Evolutionary conservation across 2,113 vertebrate genomes (phyloP), one percentile per base, ranked within the genome.

Genomic region (Hemibagrus wyckioides): DNA sequence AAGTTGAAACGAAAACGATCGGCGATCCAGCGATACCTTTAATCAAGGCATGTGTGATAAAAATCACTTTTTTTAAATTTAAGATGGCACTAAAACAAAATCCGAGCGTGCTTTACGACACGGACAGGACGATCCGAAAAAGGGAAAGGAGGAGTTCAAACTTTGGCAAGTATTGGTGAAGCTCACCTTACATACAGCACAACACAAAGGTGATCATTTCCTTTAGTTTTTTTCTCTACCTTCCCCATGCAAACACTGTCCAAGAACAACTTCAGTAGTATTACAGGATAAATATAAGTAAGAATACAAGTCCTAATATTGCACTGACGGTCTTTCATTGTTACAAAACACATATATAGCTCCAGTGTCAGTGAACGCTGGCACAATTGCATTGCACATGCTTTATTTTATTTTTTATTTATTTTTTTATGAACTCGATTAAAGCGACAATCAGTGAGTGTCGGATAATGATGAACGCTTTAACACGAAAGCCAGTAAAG

Each of bases 101-200:
- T 36, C 33, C 9, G 33, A 28, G 28, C 2, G 36, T 89, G 48
- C 48, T 87, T 90, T 92, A 92, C 91, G 91, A 3, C 91, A 93
- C 89, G 90, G 92, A 88, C 87, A 88, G 91, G 89, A 92, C 92
- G 93, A 92, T 92, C 92, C 89, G 83, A 89, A 88, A 89, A 88
- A 89, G 69, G 85, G 85, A 88, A 92, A 90, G 89, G 88, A 86
- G 86, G 89, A 91, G 88, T 86, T 92, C 91, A 95, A 95, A 94
- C 92, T 95, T 95, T 95, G 95, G 94, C 95, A 94, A 93, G 91
- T 92, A 90, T 89, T 91, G 92, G 93, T 84, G 88, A 91, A 89
- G 83, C 76, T 89, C 84, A 90, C 90, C 88, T 89, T 69, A 82
- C 85, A 85, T 69, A 82, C 85, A 85, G 39, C 65, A 73, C 67